Percentiles rank a stretch among this genome's conserved stretches.
phyloP scores from a whole-genome alignment of 2,888 invertebrate genomes.

The Pyrochroa serraticornis region DNA sequence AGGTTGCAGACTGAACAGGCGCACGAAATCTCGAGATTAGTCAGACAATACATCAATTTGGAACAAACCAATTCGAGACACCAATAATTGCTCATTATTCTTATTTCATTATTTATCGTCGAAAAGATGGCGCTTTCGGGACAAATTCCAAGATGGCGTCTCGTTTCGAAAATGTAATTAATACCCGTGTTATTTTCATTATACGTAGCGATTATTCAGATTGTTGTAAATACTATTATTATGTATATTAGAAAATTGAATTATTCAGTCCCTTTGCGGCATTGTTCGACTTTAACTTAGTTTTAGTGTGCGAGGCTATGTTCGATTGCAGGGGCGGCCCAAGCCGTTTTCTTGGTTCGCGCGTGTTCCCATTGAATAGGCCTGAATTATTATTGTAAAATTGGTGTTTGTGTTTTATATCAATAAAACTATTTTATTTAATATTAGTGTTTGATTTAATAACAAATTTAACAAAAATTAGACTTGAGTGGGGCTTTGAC shows the following conservation, averaged over 20 bases:
- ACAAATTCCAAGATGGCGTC: no score
- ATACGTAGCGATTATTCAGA: conserved; percentile 9
- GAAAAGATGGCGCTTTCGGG: neutral
- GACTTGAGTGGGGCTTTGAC: conserved; percentile 49
- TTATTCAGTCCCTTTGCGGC: neutral
- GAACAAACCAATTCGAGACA: conserved; percentile 64
- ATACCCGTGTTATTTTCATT: conserved; percentile 10
- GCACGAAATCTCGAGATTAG: conserved; percentile 94
- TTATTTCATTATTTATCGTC: neutral
- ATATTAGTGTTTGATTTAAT: neutral
- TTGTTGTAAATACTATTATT: conserved; percentile 1
- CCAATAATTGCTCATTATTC: conserved; percentile 23
- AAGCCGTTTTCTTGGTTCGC: conserved; percentile 5
- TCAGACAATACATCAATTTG: conserved; percentile 95
- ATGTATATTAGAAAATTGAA: neutral
- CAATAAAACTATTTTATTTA: conserved; percentile 30
- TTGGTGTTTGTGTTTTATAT: conserved; percentile 38
- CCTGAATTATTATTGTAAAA: conserved; percentile 33
- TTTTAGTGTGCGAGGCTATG: neutral
- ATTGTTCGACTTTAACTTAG: conserved; percentile 1
- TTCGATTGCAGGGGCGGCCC: conserved; percentile 1
- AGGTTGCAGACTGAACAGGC: conserved; percentile 97
- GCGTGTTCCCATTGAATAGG: conserved; percentile 17
- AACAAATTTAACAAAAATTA: conserved; percentile 21
- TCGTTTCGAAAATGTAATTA: neutral